Conservation (phyloP, 2,113 vertebrate genomes). For the Montifringilla adamsi region DNA sequence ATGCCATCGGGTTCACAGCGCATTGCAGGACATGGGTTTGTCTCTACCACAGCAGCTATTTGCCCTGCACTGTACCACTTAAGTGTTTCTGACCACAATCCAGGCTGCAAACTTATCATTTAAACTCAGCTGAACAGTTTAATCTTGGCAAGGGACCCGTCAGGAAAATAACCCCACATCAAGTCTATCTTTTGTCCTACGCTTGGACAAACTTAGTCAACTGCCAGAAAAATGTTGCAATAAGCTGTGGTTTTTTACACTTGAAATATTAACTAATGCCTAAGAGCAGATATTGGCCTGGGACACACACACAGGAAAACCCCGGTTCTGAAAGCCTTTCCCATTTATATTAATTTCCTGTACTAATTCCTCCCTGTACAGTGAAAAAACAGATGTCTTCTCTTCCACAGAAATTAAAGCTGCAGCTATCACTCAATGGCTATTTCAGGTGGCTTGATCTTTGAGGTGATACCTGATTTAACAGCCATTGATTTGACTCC, state of each 20-base stretch:
- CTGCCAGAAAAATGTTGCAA: not conserved
- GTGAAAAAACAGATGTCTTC: not conserved
- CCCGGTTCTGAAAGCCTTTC: not conserved
- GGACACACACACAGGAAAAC: not conserved
- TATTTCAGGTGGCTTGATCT: not conserved
- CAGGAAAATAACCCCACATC: not conserved
- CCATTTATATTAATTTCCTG: not conserved
- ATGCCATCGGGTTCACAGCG: accelerated
- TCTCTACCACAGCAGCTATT: not conserved
- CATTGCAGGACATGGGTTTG: not conserved
- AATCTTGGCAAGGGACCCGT: not conserved
- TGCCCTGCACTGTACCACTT: not conserved
- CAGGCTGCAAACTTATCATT: not conserved
- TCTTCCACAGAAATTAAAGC: not conserved
- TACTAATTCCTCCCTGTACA: not conserved
- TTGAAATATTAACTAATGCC: not conserved
- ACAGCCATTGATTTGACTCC: not conserved
- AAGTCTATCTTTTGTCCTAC: not conserved
- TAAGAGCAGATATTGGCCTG: not conserved
- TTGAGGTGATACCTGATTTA: not conserved
- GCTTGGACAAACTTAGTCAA: not conserved
- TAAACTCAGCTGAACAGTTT: not conserved
- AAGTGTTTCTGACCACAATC: not conserved
- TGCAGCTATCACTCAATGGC: not conserved
- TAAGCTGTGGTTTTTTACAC: not conserved